Conservation (phyloP, 2,113 vertebrate genomes). For the Rhodinocichla rosea region DNA sequence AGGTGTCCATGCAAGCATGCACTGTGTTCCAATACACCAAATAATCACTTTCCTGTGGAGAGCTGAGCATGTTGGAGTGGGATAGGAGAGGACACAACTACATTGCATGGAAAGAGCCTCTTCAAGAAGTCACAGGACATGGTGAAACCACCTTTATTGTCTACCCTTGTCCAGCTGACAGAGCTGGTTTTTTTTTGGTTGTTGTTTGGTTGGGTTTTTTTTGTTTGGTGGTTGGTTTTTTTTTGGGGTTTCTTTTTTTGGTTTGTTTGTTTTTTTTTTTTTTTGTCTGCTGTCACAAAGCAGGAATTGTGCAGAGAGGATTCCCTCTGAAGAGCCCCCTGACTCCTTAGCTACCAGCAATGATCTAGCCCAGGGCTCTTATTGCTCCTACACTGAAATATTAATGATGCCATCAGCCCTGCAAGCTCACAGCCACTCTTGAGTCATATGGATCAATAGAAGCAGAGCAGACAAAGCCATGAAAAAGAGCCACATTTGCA, state of each 20-base stretch:
- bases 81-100: background rate
- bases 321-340: background rate
- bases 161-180: background rate
- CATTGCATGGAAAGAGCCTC: background rate
- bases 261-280: too few relatives aligned
- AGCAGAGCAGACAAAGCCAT: background rate
- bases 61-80: background rate
- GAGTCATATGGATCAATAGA: background rate
- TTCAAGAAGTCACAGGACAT: background rate
- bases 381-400: background rate
- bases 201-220: too few relatives aligned
- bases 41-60: background rate
- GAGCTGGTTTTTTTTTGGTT: background rate
- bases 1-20: rapidly evolving
- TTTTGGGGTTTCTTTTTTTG: background rate
- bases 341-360: background rate
- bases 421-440: background rate
- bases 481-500: background rate
- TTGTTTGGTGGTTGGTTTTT: background rate
- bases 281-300: background rate
- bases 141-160: background rate
- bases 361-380: background rate
- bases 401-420: background rate
- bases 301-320: background rate
- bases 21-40: background rate